phyloP scores from a whole-genome alignment of 2,888 invertebrate species.

The Portevinia maculata region DNA sequence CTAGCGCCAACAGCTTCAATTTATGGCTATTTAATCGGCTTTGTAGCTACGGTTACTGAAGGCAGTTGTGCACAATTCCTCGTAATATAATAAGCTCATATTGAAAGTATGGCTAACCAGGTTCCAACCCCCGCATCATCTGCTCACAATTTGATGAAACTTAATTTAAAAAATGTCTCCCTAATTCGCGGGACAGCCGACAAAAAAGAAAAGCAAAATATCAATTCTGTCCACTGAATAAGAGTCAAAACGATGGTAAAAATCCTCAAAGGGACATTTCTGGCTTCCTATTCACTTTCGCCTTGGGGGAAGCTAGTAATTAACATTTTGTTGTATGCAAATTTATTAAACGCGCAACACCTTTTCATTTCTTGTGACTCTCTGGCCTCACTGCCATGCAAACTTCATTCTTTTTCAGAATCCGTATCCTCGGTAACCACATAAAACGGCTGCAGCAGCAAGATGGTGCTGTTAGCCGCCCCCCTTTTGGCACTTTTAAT shows the following conservation, averaged over 20 bases:
- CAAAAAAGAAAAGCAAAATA: conserved; percentile 37
- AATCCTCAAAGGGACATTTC: conserved; percentile 60
- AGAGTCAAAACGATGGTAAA: conserved; percentile 23
- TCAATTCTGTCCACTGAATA: conserved; percentile 30
- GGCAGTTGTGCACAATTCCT: too few relatives aligned
- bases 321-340: conserved; percentile 70
- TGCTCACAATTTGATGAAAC: conserved; percentile 11
- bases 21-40: too few relatives aligned
- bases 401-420: conserved; percentile 40
- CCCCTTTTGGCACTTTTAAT: conserved; percentile 44
- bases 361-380: conserved; percentile 37
- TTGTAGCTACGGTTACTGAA: too few relatives aligned
- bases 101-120: too few relatives aligned
- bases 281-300: conserved; percentile 41
- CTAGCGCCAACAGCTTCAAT: too few relatives aligned
- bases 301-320: conserved; percentile 53
- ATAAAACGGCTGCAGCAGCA: conserved; percentile 23
- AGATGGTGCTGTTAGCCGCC: conserved; percentile 21
- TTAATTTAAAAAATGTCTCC: conserved; percentile 6
- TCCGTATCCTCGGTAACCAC: conserved; percentile 62
- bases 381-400: conserved; percentile 26
- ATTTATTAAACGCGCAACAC: conserved; percentile 64
- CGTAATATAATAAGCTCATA: too few relatives aligned
- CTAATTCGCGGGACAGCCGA: conserved; percentile 13
- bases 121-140: too few relatives aligned